Percentiles rank a stretch among this genome's conserved stretches.
Evolutionary conservation across 2,888 invertebrate species (phyloP).

Genomic region (Harmothoe impar): DNA sequence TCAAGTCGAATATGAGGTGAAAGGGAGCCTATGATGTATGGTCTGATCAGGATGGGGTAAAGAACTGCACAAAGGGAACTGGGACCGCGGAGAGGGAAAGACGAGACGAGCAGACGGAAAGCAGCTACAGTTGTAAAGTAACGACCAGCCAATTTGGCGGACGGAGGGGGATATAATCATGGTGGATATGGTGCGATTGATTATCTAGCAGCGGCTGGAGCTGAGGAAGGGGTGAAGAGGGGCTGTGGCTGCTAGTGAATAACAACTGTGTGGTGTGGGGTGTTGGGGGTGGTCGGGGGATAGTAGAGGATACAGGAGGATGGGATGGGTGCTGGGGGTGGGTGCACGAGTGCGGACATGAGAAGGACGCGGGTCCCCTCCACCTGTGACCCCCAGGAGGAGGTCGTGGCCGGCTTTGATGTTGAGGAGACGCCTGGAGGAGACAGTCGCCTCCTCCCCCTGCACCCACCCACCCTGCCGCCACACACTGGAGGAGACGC

Average conservation of each 20-base stretch:
- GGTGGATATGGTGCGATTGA: too few species aligned
- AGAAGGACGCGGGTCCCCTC: conserved; percentile 27
- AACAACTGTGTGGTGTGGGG: not conserved
- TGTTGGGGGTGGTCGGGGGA: not conserved
- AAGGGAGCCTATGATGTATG: too few species aligned
- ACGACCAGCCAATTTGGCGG: too few species aligned
- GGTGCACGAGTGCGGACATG: not conserved
- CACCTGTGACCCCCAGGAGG: not conserved
- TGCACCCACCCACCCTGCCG: not conserved
- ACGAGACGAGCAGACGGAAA: too few species aligned
- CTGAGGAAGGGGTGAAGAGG: not conserved
- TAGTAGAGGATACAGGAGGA: not conserved
- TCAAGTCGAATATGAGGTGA: too few species aligned
- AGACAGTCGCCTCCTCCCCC: not conserved
- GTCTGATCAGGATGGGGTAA: too few species aligned
- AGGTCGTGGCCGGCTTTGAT: conserved; percentile 36
- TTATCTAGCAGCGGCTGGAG: not conserved
- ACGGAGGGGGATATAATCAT: too few species aligned
- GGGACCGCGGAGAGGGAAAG: too few species aligned
- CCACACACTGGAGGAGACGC: conserved; percentile 23
- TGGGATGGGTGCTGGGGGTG: not conserved
- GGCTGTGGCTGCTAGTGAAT: not conserved
- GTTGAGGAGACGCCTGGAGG: not conserved
- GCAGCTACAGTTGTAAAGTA: too few species aligned
- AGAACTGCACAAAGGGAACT: too few species aligned